Conservation (phyloP, 2,888 invertebrate species). For the Leuctra nigra region DNA sequence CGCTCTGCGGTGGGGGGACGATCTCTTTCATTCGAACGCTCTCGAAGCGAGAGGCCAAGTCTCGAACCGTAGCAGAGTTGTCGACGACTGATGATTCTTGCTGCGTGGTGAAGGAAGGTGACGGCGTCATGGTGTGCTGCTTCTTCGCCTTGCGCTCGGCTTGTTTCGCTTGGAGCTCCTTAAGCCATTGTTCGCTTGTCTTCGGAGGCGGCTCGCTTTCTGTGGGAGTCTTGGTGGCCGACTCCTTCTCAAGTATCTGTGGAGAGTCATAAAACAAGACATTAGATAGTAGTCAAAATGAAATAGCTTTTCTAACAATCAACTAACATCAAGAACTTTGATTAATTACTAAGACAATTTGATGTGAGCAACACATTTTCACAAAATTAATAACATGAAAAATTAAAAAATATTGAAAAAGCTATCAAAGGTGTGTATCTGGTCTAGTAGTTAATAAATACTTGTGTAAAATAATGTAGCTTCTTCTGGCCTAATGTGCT, state of each 20-base stretch:
- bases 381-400: too few relatives aligned
- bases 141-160: conserved; percentile 53
- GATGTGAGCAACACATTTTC: too few relatives aligned
- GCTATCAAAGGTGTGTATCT: too few relatives aligned
- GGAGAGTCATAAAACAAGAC: conserved; percentile 38
- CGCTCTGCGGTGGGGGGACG: background rate
- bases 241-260: conserved; percentile 39
- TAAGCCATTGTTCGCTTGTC: conserved; percentile 60
- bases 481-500: too few relatives aligned
- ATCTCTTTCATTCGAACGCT: conserved; percentile 29
- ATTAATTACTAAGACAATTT: too few relatives aligned
- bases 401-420: too few relatives aligned
- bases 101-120: conserved; percentile 32
- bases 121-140: conserved; percentile 35
- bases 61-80: conserved; percentile 55
- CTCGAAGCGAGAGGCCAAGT: conserved; percentile 79
- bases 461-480: too few relatives aligned
- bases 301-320: too few relatives aligned
- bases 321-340: too few relatives aligned
- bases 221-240: conserved; percentile 37
- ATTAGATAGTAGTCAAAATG: too few relatives aligned
- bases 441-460: too few relatives aligned
- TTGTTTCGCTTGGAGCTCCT: conserved; percentile 75
- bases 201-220: conserved; percentile 34
- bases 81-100: conserved; percentile 32